A percentile compares a stretch with the other conserved stretches of the same genome.
phyloP scores from a whole-genome alignment of 2,113 vertebrate genomes.

The Cariama cristata region DNA sequence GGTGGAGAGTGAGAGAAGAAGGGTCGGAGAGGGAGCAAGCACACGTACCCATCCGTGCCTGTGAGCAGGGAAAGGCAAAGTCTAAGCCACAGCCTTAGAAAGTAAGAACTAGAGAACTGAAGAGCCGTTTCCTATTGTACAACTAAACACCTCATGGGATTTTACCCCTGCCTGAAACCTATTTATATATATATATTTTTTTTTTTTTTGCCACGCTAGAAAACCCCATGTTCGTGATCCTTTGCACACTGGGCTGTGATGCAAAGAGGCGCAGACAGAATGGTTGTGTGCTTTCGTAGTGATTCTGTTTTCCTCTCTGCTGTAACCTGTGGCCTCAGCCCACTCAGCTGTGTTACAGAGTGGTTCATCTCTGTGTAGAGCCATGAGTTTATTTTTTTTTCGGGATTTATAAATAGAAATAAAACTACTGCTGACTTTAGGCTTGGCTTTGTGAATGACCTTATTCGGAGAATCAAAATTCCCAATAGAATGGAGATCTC shows the following conservation, averaged over 20 bases:
- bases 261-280: background rate
- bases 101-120: background rate
- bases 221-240: background rate
- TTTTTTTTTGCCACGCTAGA: background rate
- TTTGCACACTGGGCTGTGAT: background rate
- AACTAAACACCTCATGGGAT: background rate
- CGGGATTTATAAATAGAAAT: background rate
- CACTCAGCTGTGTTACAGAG: background rate
- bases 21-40: background rate
- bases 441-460: background rate
- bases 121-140: background rate
- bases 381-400: background rate
- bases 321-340: background rate
- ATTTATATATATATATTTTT: background rate
- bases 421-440: constrained; percentile 5
- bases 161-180: background rate
- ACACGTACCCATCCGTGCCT: fast-evolving
- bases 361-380: background rate
- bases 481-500: background rate
- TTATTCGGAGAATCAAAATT: background rate
- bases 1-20: background rate
- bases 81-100: background rate
- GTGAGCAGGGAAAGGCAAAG: background rate
- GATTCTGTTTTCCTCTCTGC: background rate
- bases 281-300: background rate